Evolutionary conservation across 2,888 invertebrate genomes (phyloP), one percentile per base, ranked within the genome.

Genomic region (Amaurobius ferox): DNA sequence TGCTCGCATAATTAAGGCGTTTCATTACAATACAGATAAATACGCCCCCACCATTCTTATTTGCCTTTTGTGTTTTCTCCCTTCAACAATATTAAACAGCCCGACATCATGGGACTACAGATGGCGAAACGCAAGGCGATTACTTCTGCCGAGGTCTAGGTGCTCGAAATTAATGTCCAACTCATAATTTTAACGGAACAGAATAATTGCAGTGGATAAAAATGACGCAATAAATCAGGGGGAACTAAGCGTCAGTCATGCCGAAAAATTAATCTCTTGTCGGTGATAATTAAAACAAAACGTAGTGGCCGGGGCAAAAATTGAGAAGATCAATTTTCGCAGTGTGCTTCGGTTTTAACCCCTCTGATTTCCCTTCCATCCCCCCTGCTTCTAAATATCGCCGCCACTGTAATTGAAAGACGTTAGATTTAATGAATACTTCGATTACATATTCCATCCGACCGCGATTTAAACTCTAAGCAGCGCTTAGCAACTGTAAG

Each of bases 271-370:
- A 85, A 85, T 85, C 83, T 85, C 83, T 66, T 85, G 83, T 85
- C 83, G 83, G 77, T 85, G 83, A 85, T 85, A 85, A 85, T 85
- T 85, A 85, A 85, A 85, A 85, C 77, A 85, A 85, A 85, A 85
- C 83, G 83, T 77, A 67, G 73, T 80, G 73, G 72, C 79, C 73
- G 77, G 76, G 77, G 83, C 83, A 85, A 85, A 85, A 85, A 85
- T 85, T 85, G 83, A 77, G 40, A 29, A 77, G 83, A 85, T 85
- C 83, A 77, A 85, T 85, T 85, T 77, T 85, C 81, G 81, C 81
- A 48, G 81, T 64, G 32, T 71, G 70, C 72, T 76, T 83, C 83
- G 72, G 77, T 85, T 83, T 66, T 70, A 81, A 39, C 67, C 70
- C 81, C 48, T 76, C 48, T 55, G 55, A 55, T 55, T 55, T 55